A percentile compares a stretch with the other conserved stretches of the same genome.
Evolutionary conservation across 2,113 vertebrate genomes (phyloP).

Genomic region (Chloebia gouldiae): DNA sequence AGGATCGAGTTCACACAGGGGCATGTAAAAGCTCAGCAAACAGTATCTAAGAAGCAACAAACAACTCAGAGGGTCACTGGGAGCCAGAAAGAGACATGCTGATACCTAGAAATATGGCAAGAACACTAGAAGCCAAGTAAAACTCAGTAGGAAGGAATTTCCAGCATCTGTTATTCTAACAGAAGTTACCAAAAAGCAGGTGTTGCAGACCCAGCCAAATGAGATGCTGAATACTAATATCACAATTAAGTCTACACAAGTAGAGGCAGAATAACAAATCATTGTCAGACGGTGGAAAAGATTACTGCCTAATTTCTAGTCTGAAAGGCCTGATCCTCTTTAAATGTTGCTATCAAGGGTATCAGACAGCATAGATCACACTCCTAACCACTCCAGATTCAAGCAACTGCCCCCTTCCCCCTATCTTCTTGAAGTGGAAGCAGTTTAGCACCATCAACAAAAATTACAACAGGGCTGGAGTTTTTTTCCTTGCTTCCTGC

Average conservation of each 20-base stretch:
- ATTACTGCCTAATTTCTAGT: neutral
- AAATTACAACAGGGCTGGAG: neutral
- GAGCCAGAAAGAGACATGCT: neutral
- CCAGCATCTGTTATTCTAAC: neutral
- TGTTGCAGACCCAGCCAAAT: neutral
- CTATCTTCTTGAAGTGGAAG: neutral
- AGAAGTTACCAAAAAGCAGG: neutral
- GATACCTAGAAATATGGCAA: neutral
- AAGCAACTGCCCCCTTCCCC: neutral
- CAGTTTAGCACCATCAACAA: neutral
- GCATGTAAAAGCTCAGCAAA: neutral
- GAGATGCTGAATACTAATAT: neutral
- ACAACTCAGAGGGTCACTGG: neutral
- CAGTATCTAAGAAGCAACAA: neutral
- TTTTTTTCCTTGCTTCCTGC: neutral
- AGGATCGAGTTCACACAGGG: neutral
- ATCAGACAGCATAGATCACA: fast-evolving
- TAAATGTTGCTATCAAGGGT: neutral
- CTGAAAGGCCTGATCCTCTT: neutral
- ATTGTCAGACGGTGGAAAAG: neutral
- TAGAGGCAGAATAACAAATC: neutral
- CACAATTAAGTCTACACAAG: neutral
- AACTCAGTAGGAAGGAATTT: neutral
- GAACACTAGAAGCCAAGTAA: neutral
- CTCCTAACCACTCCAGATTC: neutral